Base-by-base conservation (phyloP, 2,888 invertebrate species). In the Drosophila anceps region DNA sequence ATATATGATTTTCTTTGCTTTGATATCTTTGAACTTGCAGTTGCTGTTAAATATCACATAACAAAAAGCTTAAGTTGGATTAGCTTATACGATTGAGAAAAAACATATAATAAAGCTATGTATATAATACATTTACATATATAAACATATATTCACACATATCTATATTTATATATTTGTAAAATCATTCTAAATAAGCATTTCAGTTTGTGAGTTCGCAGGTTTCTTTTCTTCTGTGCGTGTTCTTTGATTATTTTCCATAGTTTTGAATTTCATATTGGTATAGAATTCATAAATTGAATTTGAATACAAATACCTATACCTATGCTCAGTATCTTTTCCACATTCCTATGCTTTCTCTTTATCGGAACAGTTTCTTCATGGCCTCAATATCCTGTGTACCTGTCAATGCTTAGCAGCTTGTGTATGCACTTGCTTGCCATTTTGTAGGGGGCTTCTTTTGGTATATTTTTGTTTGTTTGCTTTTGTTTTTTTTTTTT, bases 311-410 rank as follows among this genome's bases (percentile, higher is more conserved):
- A 46, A 46, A 46, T 13, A n/a, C n/a, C 0, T 44, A 13, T 15
- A 4, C 13, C 20, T 4, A 13, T 24, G 6, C 10, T 24, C 12
- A 9, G 18, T 12, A 12, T 43, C 10, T 2, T 20, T 20, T 8
- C 6, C 2, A 24, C 8, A 18, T 51, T 51, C n/a, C 5, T 39
- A 4, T n/a, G 3, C 15, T 9, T 27, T 54, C 12, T 54, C 27
- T 5, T 6, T 29, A 10, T 54, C n/a, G n/a, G 8, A 41, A 13
- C n/a, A 27, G 10, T 41, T 57, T 8, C 4, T 4, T 24, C 18
- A 15, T 18, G n/a, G 15, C 29, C 7, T 10, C n/a, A 76, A 73
- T 76, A 43, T 70, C 64, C 43, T 43, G 43, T 12, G 43, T 5
- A n/a, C 10, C 65, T 62, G 35, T 3, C 53, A 59, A 29, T 35